phyloP scores from a whole-genome alignment of 2,888 invertebrate genomes.

The Caenorhabditis sp. region DNA sequence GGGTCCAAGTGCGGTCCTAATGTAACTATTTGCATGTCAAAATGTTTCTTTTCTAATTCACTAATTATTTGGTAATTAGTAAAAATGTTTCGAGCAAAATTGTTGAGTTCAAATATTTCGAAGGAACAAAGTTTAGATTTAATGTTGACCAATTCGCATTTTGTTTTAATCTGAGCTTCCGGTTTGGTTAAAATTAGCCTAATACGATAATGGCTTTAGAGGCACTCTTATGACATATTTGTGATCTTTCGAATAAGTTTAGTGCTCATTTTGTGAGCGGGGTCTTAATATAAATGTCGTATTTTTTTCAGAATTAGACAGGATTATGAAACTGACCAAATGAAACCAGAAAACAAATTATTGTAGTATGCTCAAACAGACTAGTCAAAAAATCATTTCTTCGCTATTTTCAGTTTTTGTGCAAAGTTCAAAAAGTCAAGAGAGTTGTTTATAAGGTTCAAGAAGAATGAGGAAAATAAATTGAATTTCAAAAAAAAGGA shows the following conservation, averaged over 20 bases:
- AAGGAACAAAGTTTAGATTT: neutral
- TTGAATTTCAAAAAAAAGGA: neutral
- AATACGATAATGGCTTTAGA: no score
- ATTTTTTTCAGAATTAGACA: no score
- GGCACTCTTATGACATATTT: no score
- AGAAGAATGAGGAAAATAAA: neutral
- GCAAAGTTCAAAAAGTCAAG: neutral
- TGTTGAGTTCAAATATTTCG: neutral
- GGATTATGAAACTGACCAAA: no score
- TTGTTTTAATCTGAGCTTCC: no score
- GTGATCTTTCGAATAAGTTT: no score
- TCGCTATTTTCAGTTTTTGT: neutral
- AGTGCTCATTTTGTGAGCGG: no score
- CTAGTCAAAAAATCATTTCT: neutral
- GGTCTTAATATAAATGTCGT: no score
- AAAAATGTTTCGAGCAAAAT: neutral
- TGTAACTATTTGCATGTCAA: neutral
- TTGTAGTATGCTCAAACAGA: no score
- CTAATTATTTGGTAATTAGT: neutral
- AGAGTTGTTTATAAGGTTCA: neutral
- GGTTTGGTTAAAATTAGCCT: no score
- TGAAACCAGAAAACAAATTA: no score
- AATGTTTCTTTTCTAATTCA: neutral
- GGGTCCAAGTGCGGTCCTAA: neutral
- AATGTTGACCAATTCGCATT: no score